Base-by-base conservation (phyloP, 1,140 invertebrate genomes). In the Hyles euphorbiae region DNA sequence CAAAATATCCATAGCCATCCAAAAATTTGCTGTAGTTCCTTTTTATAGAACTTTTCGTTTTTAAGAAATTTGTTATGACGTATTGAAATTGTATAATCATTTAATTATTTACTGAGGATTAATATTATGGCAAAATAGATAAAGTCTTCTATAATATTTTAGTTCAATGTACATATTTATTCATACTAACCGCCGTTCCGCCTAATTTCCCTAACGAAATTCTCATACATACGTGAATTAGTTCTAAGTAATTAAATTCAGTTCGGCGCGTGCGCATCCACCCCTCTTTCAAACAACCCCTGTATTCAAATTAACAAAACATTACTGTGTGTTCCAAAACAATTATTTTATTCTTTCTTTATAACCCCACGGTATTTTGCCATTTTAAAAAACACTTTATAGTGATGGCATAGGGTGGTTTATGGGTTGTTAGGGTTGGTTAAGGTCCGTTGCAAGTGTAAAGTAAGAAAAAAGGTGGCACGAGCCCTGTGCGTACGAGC, bases 261-360 rank as follows among this genome's bases (percentile, higher is more conserved):
- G 65, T 78, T 74, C 76, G 76, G 73, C 81, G 76, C 79, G 79
- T 82, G 81, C 83, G 76, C 78, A 76, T 57, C 60, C 65, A 70
- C 70, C 62, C 65, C 79, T 77, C 73, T 69, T 60, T 57, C 66
- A 73, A 67, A 68, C 70, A 68, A 69, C 75, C 77, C 71, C 70
- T 66, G 64, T 83, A 87, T 84, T 84, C 75, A 83, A 87, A 84
- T 87, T 83, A 87, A 84, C 83, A 84, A 84, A 84, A 78, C 83
- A 84, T 81, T 84, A 87, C 78, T 74, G 71, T 70, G 76, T 80
- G 75, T 83, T 84, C 75, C 72, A 67, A 76, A 74, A 76, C 70
- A 82, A 87, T 83, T 87, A 87, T 84, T 86, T 80, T 74, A 78
- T 81, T 78, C 71, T 62, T 71, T 65, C 70, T 43, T 54, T 32